Conservation (phyloP, 2,113 vertebrate species). For the Macrotus californicus region DNA sequence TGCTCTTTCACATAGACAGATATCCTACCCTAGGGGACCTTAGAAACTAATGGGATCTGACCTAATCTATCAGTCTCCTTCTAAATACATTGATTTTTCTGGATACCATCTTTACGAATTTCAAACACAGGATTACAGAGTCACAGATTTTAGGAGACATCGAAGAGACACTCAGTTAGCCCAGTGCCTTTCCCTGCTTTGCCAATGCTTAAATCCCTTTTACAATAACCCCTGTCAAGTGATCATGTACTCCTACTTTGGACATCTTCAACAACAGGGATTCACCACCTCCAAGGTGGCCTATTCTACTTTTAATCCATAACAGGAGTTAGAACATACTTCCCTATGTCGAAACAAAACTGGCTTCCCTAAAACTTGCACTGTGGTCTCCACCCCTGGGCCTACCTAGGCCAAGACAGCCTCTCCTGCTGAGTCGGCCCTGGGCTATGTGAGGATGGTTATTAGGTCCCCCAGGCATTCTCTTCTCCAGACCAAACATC, state of each 20-base stretch:
- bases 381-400: neutral
- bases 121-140: neutral
- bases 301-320: neutral
- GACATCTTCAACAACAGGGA: neutral
- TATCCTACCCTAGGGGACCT: neutral
- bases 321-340: neutral
- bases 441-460: neutral
- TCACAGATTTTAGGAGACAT: neutral
- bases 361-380: neutral
- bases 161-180: neutral
- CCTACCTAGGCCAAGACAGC: neutral
- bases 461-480: neutral
- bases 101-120: neutral
- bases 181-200: neutral
- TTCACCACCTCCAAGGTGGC: neutral
- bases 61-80: neutral
- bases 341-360: neutral
- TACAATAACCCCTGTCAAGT: neutral
- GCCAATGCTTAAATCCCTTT: neutral
- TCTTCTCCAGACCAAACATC: neutral
- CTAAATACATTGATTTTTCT: constrained; percentile 10
- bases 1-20: neutral
- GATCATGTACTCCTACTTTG: neutral
- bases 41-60: neutral
- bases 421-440: neutral